These are phyloP conservation scores for Zoanthus sociatus DNA, from an alignment of 92 coral and sea anemone species.

Conservation along the genomic window DNA sequence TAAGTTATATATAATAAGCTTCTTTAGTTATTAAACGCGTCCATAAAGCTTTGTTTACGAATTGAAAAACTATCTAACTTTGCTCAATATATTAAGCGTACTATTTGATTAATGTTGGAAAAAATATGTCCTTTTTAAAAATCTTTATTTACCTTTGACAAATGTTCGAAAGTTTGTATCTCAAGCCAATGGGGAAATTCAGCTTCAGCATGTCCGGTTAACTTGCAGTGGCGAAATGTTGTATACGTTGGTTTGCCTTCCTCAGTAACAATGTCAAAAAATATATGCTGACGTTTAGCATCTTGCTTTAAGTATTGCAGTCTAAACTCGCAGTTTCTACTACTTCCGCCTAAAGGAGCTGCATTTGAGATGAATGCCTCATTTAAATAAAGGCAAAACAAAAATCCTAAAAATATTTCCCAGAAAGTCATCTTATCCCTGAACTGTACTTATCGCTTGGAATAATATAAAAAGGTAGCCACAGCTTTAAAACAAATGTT, in stretches of 20 bases:
- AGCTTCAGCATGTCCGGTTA: slow-evolving; percentile 37
- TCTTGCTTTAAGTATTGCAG: slow-evolving; percentile 22
- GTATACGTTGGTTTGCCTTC: background rate
- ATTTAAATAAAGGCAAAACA: background rate
- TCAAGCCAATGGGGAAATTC: background rate
- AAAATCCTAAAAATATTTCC: background rate
- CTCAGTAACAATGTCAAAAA: slow-evolving; percentile 28
- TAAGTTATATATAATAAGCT: background rate
- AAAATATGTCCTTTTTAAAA: background rate
- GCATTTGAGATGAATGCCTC: slow-evolving; percentile 7
- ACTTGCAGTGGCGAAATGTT: slow-evolving; percentile 4
- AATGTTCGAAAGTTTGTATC: background rate
- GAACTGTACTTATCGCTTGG: background rate
- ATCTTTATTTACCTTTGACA: slow-evolving; percentile 6
- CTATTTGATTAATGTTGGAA: background rate
- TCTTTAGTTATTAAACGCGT: too few relatives aligned
- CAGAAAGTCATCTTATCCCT: background rate
- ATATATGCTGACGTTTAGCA: background rate
- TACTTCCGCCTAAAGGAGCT: slow-evolving; percentile 39
- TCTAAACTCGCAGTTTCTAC: slow-evolving; percentile 1
- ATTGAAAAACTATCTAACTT: background rate
- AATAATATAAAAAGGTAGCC: background rate
- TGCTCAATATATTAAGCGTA: background rate
- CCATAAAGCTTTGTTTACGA: slow-evolving; percentile 25
- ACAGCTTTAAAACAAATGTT: background rate